A percentile compares a stretch with the other conserved stretches of the same genome.
Evolutionary conservation across 2,797 vertebrate genomes (phyloP).

Genomic region (Leptatherina wallacei): DNA sequence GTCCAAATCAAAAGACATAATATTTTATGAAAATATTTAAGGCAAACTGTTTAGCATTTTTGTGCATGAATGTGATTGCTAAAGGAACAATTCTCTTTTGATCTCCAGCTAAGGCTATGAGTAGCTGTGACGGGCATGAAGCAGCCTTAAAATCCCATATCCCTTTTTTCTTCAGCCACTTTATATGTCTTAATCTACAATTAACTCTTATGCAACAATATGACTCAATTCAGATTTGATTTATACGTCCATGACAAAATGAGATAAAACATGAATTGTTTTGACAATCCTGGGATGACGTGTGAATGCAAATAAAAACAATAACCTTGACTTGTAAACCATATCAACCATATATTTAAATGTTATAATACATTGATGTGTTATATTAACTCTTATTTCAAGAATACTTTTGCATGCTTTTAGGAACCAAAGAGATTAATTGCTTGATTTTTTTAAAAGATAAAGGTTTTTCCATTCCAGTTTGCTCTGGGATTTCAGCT

Average conservation of each 20-base stretch:
- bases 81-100: neutral
- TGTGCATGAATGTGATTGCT: neutral
- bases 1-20: neutral
- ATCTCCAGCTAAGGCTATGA: neutral
- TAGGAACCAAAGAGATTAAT: neutral
- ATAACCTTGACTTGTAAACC: neutral
- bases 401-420: neutral
- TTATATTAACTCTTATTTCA: neutral
- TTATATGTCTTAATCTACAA: neutral
- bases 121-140: neutral
- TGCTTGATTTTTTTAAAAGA: neutral
- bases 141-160: neutral
- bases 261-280: neutral
- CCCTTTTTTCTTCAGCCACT: neutral
- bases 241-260: neutral
- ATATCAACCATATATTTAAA: neutral
- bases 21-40: neutral
- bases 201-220: neutral
- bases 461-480: neutral
- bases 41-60: neutral
- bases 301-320: neutral
- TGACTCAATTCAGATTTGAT: neutral
- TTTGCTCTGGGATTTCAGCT: neutral
- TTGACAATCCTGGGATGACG: neutral
- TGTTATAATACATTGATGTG: neutral